phyloP scores from a whole-genome alignment of 1,140 invertebrate genomes.

The Drosophila varians region DNA sequence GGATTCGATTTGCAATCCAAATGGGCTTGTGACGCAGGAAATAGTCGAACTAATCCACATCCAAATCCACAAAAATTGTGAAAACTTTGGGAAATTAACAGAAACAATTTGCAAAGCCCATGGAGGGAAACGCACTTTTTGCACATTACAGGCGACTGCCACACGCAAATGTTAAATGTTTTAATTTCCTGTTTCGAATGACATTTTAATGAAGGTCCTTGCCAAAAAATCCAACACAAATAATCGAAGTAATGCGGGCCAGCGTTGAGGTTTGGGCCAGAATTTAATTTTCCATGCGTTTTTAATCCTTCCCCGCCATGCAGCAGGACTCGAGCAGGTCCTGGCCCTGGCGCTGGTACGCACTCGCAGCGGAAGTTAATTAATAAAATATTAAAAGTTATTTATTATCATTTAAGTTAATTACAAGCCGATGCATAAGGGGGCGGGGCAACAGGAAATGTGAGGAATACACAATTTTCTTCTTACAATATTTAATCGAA shows the following conservation, averaged over 20 bases:
- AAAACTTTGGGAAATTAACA: conserved; percentile 43
- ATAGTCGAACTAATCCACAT: conserved; percentile 52
- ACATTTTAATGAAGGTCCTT: conserved; percentile 80
- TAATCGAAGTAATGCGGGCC: too few relatives aligned
- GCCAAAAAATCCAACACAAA: conserved; percentile 58
- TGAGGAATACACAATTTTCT: conserved; percentile 39
- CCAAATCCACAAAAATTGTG: conserved; percentile 24
- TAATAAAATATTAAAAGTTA: conserved; percentile 82
- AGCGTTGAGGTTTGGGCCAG: conserved; percentile 23
- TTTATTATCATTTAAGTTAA: conserved; percentile 82
- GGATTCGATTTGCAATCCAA: conserved; percentile 67
- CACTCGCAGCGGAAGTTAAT: conserved; percentile 72
- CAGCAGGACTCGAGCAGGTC: background rate
- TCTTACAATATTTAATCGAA: conserved; percentile 9
- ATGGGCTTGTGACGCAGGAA: conserved; percentile 57
- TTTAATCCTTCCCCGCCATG: conserved; percentile 57
- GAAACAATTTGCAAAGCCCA: conserved; percentile 32
- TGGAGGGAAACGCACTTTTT: conserved; percentile 56
- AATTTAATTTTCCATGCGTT: conserved; percentile 78
- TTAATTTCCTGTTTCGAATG: conserved; percentile 80
- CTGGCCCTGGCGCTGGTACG: conserved; percentile 10
- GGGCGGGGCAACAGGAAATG: conserved; percentile 18
- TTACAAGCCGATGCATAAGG: conserved; percentile 39
- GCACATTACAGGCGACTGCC: conserved; percentile 45
- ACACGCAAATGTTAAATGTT: conserved; percentile 70